phyloP scores from a whole-genome alignment of 2,113 vertebrate species.

The Octodon degus region DNA sequence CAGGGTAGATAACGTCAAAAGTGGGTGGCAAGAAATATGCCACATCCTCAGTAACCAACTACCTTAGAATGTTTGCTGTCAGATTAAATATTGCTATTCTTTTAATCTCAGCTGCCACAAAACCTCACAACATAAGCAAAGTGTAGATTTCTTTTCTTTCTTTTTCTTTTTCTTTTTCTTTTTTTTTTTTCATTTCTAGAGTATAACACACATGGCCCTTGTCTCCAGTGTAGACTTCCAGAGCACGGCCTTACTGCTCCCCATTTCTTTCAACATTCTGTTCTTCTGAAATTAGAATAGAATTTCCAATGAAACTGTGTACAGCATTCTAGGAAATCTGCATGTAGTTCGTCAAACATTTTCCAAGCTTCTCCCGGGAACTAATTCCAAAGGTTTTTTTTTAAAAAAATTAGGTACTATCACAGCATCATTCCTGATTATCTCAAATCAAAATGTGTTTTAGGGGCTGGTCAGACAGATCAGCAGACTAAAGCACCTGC shows the following conservation, averaged over 20 bases:
- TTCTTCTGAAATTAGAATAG: neutral
- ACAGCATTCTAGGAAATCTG: neutral
- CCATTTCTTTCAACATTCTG: neutral
- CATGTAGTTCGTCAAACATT: neutral
- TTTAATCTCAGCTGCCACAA: neutral
- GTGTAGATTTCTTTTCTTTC: neutral
- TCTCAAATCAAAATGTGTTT: too few relatives aligned
- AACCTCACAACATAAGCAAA: neutral
- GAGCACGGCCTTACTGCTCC: neutral
- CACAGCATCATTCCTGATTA: neutral
- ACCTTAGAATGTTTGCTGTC: neutral
- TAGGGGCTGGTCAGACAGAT: too few relatives aligned
- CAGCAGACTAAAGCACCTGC: too few relatives aligned
- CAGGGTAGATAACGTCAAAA: neutral
- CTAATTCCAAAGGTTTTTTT: neutral
- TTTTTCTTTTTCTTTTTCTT: too few relatives aligned
- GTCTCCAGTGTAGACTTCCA: neutral
- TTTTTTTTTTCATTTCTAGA: neutral
- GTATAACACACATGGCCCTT: neutral
- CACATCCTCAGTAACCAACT: neutral
- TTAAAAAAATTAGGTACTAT: neutral
- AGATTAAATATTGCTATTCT: neutral
- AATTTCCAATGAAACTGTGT: neutral
- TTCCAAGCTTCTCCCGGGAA: neutral
- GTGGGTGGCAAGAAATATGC: neutral